Conservation (phyloP, 2,113 vertebrate species). For the Gallinago jamesoni region DNA sequence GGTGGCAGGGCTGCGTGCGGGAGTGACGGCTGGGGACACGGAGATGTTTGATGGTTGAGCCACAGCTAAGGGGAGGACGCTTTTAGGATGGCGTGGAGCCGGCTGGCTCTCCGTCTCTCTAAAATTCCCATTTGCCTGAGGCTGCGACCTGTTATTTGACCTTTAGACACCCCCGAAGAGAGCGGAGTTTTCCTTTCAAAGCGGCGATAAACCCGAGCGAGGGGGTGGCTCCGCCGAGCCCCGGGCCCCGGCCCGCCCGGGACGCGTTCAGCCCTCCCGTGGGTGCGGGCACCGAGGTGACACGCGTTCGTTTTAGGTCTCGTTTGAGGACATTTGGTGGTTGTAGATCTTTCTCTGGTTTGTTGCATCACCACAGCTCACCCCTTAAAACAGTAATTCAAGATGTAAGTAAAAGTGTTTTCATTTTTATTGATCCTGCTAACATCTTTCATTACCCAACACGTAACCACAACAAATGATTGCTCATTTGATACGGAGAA, state of each 20-base stretch:
- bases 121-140: conserved; percentile 2
- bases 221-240: background rate
- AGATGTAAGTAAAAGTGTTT: conserved; percentile 83
- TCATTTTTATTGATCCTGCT: conserved; percentile 82
- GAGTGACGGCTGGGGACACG: background rate
- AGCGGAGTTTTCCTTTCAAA: background rate
- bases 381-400: conserved; percentile 80
- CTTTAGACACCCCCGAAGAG: conserved; percentile 15
- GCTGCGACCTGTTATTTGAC: conserved; percentile 20
- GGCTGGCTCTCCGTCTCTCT: background rate
- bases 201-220: background rate
- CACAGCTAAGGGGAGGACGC: background rate
- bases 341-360: conserved; percentile 62
- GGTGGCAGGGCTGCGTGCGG: background rate
- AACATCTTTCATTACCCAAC: conserved; percentile 83
- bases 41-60: background rate
- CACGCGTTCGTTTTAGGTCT: background rate
- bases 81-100: background rate
- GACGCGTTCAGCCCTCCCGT: background rate
- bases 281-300: background rate
- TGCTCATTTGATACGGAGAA: conserved; percentile 79
- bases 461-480: conserved; percentile 80
- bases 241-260: too few species aligned
- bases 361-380: conserved; percentile 53
- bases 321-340: background rate